Percentiles rank a stretch among this genome's conserved stretches.
Conservation (phyloP, 2,113 vertebrate genomes). For the Prunella fulvescens region DNA sequence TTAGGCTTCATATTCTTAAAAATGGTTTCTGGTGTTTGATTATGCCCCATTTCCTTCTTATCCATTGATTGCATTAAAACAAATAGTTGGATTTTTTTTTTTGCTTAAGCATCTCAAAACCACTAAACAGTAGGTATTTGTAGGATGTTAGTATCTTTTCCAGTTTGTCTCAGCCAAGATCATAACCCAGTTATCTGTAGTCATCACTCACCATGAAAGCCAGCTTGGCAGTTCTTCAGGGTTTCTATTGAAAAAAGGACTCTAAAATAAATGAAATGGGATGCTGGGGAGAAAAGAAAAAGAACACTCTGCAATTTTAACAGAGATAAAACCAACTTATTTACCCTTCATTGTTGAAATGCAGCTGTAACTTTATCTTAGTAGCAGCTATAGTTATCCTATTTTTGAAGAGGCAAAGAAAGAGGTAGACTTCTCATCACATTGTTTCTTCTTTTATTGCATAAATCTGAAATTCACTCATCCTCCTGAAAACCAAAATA, state of each 20-base stretch:
- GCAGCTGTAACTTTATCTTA: background rate
- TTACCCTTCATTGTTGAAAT: slow-evolving; percentile 15
- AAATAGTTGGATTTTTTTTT: background rate
- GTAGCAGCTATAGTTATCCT: background rate
- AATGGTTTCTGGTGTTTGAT: background rate
- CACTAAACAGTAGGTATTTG: background rate
- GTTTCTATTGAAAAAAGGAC: slow-evolving; percentile 12
- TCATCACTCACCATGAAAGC: slow-evolving; percentile 1
- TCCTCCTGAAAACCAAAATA: background rate
- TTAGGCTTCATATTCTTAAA: background rate
- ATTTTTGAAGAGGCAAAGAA: background rate
- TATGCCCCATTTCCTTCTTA: background rate
- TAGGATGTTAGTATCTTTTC: background rate
- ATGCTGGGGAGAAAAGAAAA: background rate
- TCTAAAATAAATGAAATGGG: background rate
- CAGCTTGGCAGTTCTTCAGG: background rate
- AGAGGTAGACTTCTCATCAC: background rate
- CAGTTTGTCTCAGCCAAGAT: background rate
- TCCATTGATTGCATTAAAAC: background rate
- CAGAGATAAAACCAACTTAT: background rate
- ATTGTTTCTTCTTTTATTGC: background rate
- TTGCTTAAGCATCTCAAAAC: background rate
- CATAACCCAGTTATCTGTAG: slow-evolving; percentile 9
- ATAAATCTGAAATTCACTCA: background rate
- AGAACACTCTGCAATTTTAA: background rate